A percentile compares a stretch with the other conserved stretches of the same genome.
Conservation (phyloP, 2,888 invertebrate species). For the Sarcophaga carnaria region DNA sequence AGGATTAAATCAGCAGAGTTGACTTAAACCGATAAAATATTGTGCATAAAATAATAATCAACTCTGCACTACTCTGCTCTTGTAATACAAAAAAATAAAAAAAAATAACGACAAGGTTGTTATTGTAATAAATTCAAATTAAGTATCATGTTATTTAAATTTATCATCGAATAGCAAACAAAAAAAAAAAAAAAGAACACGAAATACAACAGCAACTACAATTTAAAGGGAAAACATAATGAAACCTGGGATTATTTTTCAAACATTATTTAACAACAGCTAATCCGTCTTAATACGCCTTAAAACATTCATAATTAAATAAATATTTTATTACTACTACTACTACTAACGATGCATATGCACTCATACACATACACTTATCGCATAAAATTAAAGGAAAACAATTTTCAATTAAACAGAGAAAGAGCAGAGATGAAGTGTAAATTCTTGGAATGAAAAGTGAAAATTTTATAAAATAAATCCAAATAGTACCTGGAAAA, state of each 20-base stretch:
- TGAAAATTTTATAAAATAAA: no score
- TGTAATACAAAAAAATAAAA: neutral
- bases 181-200: no score
- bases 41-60: neutral
- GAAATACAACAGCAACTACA: no score
- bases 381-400: no score
- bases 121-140: neutral
- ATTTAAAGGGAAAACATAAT: neutral
- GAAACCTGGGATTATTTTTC: neutral
- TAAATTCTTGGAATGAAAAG: no score
- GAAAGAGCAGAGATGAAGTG: no score
- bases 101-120: neutral
- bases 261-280: neutral
- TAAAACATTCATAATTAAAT: neutral
- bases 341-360: neutral
- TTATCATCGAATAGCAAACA: no score
- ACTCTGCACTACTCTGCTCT: neutral
- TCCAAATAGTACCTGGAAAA: no score
- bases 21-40: neutral
- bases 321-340: neutral
- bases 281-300: neutral
- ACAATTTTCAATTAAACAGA: no score
- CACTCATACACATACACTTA: neutral
- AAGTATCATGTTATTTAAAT: neutral
- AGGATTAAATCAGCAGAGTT: neutral